A percentile compares a stretch with the other conserved stretches of the same genome.
Evolutionary conservation across 1,140 invertebrate species (phyloP).

Genomic region (Globodera ellingtonae): DNA sequence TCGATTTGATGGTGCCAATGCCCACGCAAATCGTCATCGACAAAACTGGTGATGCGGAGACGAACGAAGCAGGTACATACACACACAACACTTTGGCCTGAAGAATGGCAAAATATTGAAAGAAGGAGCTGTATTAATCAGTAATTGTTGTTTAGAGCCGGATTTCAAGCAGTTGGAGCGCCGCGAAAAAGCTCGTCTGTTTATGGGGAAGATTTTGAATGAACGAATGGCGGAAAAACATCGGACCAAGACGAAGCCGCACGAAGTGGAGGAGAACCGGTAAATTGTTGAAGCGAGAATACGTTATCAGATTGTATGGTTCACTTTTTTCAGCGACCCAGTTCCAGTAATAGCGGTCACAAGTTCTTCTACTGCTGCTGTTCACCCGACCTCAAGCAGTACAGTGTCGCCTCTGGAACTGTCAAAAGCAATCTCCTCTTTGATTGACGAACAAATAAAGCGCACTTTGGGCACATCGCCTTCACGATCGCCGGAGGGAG

Average conservation of each 20-base stretch:
- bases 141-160: conserved; percentile 1
- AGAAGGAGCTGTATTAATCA: no score
- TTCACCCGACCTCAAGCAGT: neutral
- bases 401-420: neutral
- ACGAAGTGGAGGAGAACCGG: neutral
- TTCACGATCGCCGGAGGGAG: neutral
- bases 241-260: conserved; percentile 5
- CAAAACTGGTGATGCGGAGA: conserved; percentile 2
- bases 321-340: neutral
- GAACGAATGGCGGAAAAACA: conserved; percentile 42
- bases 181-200: conserved; percentile 38
- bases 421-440: conserved; percentile 10
- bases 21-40: conserved; percentile 18
- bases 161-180: conserved; percentile 28
- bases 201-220: conserved; percentile 41
- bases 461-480: conserved; percentile 16
- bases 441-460: conserved; percentile 22
- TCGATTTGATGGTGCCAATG: neutral
- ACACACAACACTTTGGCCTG: neutral
- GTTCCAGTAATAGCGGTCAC: neutral
- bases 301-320: neutral
- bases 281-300: neutral
- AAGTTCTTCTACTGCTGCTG: conserved; percentile 7
- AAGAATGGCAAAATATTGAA: neutral
- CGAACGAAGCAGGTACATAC: conserved; percentile 1